Percentiles rank a stretch among this genome's conserved stretches.
Conservation (phyloP, 2,888 invertebrate genomes). For the Leistus spinibarbis region DNA sequence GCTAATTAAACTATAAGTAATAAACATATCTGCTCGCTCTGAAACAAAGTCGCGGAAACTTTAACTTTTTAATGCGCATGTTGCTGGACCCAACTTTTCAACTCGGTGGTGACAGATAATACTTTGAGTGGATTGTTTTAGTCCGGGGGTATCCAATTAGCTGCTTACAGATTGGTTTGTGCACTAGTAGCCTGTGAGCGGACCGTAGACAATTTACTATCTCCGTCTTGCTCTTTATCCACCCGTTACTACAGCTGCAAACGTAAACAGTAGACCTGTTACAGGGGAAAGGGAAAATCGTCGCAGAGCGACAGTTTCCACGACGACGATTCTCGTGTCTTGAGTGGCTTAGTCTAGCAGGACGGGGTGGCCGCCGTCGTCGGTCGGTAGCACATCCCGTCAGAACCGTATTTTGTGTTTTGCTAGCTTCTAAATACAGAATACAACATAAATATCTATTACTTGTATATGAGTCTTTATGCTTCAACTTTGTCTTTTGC, state of each 20-base stretch:
- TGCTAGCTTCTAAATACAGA: background rate
- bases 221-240: background rate
- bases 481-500: no score
- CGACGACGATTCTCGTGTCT: conserved; percentile 29
- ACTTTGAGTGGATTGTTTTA: conserved; percentile 22
- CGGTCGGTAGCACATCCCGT: background rate
- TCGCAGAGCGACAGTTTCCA: conserved; percentile 18
- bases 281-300: background rate
- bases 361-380: background rate
- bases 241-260: conserved; percentile 1
- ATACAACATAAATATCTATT: background rate
- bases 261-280: background rate
- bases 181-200: background rate
- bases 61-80: conserved; percentile 8
- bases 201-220: background rate
- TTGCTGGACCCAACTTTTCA: conserved; percentile 10
- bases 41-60: background rate
- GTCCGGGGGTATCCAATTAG: conserved; percentile 19
- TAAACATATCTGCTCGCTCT: conserved; percentile 6
- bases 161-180: conserved; percentile 16
- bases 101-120: conserved; percentile 1
- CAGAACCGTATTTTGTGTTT: background rate
- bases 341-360: conserved; percentile 30
- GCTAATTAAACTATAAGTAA: conserved; percentile 20
- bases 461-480: no score